Base-by-base conservation (phyloP, 2,888 invertebrate species). In the Latrodectus elegans region DNA sequence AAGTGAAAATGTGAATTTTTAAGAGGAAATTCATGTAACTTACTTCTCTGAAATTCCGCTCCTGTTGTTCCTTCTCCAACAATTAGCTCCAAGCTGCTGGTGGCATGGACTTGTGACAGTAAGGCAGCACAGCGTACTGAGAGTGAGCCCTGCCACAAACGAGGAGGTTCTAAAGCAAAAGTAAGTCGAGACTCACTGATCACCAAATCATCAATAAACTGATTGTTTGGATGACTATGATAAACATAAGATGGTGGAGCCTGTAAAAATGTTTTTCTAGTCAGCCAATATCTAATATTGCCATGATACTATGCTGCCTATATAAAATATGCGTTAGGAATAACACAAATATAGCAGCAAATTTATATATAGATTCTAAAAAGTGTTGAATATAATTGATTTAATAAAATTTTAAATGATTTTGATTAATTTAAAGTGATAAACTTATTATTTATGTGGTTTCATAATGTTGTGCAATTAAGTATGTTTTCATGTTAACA, bases 21-120 rank as follows among this genome's bases (percentile, higher is more conserved):
- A 38, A 38, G 38, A 2, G 4, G 22, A 22, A 22, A 22, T 22
- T 22, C 22, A 0, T 22, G 8, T 55, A 4, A 51, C 84, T 67
- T 68, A 84, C 84, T 84, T 84, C 86, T 64, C 17, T 86, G 80
- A 53, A 86, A 85, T 12, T 80, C 70, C 15, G 74, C 79, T 68
- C 79, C 80, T 12, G 60, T 74, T n/a, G 75, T 81, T 3, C 86
- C 81, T 72, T 86, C 86, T 8, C 81, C 86, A 2, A 80, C 72
- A 49, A 86, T 81, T 6, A 85, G 71, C 26, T 86, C 86, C 22
- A 81, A 65, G n/a, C 86, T 86, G 49, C 76, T 76, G 9, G 81
- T 72, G 9, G 70, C 80, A 14, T 81, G 81, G 22, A 81, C 81
- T 72, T 76, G 86, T 9, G 80, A 72, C 2, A 86, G 53, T 6